phyloP scores from a whole-genome alignment of 2,797 vertebrate species.

The Trematomus bernacchii region DNA sequence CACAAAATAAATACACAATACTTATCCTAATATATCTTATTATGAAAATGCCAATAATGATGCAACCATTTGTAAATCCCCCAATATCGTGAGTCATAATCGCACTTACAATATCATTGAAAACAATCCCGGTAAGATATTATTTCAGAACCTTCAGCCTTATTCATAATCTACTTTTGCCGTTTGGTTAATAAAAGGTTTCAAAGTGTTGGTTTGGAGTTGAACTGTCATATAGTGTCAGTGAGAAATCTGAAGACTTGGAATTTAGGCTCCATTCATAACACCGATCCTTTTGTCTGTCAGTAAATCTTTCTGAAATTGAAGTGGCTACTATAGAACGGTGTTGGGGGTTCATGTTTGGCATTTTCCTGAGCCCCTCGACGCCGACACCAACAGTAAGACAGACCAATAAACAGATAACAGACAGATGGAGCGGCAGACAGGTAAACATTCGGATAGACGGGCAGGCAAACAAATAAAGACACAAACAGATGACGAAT shows the following conservation, averaged over 20 bases:
- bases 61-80: too few relatives aligned
- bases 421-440: constrained; percentile 62
- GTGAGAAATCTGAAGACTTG: neutral
- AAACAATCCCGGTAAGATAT: too few relatives aligned
- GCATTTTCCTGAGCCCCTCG: constrained; percentile 38
- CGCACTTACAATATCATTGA: too few relatives aligned
- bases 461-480: constrained; percentile 68
- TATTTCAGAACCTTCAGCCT: too few relatives aligned
- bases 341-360: constrained; percentile 30
- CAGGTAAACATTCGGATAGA: constrained; percentile 69
- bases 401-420: constrained; percentile 45
- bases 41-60: too few relatives aligned
- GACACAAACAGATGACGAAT: constrained; percentile 74
- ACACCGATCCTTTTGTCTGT: too few relatives aligned
- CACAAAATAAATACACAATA: too few relatives aligned
- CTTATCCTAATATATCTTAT: too few relatives aligned
- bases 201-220: neutral
- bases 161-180: neutral
- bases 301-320: constrained; percentile 10
- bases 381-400: constrained; percentile 32
- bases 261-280: neutral
- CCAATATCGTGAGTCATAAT: too few relatives aligned
- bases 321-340: constrained; percentile 5
- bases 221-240: neutral
- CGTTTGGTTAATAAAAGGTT: neutral